phyloP scores from a whole-genome alignment of 2,888 invertebrate genomes.

The Orchesellides sinensis region DNA sequence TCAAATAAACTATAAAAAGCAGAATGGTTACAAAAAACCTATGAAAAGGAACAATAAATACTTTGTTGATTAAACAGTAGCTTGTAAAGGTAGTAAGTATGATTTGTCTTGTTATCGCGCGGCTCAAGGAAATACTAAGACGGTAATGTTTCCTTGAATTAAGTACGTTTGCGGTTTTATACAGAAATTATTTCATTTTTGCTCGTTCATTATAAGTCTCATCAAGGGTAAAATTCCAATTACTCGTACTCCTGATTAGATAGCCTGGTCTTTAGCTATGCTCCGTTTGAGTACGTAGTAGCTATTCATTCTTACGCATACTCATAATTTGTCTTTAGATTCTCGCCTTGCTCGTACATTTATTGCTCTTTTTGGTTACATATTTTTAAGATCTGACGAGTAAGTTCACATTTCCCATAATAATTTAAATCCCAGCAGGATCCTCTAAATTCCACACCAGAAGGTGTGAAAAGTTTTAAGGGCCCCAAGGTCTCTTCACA shows the following conservation, averaged over 20 bases:
- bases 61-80: too few species aligned
- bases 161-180: slow-evolving; percentile 21
- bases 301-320: background rate
- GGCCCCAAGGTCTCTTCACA: slow-evolving; percentile 27
- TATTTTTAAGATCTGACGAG: background rate
- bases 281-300: too few species aligned
- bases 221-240: slow-evolving; percentile 22
- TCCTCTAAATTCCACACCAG: slow-evolving; percentile 4
- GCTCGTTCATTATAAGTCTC: slow-evolving; percentile 14
- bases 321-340: background rate
- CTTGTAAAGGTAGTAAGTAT: background rate
- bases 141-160: slow-evolving; percentile 21
- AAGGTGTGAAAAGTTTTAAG: slow-evolving; percentile 44
- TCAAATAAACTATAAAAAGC: background rate
- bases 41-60: too few species aligned
- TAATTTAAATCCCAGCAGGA: slow-evolving; percentile 13
- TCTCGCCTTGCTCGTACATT: background rate
- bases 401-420: slow-evolving; percentile 2
- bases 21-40: background rate
- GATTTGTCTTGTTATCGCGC: background rate
- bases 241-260: slow-evolving; percentile 24
- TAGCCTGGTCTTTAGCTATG: too few species aligned
- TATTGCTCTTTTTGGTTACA: background rate
- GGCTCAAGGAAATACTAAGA: background rate
- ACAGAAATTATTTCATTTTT: slow-evolving; percentile 12